Evolutionary conservation across 92 coral and sea anemone genomes (phyloP), one percentile per base, ranked within the genome.

Genomic region (Zoanthus gigantus): DNA sequence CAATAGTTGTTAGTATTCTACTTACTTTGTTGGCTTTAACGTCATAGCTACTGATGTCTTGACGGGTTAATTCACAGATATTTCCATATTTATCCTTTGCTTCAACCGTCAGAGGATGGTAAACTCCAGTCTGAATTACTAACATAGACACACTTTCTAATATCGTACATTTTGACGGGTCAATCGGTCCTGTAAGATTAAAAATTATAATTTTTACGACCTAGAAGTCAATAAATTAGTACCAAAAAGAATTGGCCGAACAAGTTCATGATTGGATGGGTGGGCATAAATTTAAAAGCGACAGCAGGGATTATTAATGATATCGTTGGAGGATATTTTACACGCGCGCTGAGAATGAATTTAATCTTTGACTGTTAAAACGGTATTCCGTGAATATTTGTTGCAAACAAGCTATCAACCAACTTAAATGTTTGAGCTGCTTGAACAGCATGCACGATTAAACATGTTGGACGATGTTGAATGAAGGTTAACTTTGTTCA

Each of bases 11-110:
- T 32, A 13, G 15, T 11, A 18, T 30, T 46, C 7, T 13, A 65
- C 72, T 58, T 76, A 93, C 94, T 94, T 91, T 87, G n/a, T 81
- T 88, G 15, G 92, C 93, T 79, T 92, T 80, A 44, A 94, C 98
- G 63, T 91, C 79, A 72, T 92, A 93, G 69, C 90, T 88, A 7
- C 83, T 79, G 63, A 97, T 71, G n/a, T 91, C 89, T 79, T 66
- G 91, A 47, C 77, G 89, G 17, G 95, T 88, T 58, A 97, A 71
- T 42, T 91, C 89, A 45, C 98, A 92, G 18, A 90, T 69, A 76
- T 97, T 97, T 29, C 98, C 96, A 90, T 90, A 97, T 72, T 93
- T 95, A 88, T 97, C 99, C 56, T 92, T 94, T 28, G 96, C 95
- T 88, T 97, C 97, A 9, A 97, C 98, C 14, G 95, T 90, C 48